Evolutionary conservation across 1,140 invertebrate genomes (phyloP), one percentile per base, ranked within the genome.

Genomic region (Cyclargus thomasi): DNA sequence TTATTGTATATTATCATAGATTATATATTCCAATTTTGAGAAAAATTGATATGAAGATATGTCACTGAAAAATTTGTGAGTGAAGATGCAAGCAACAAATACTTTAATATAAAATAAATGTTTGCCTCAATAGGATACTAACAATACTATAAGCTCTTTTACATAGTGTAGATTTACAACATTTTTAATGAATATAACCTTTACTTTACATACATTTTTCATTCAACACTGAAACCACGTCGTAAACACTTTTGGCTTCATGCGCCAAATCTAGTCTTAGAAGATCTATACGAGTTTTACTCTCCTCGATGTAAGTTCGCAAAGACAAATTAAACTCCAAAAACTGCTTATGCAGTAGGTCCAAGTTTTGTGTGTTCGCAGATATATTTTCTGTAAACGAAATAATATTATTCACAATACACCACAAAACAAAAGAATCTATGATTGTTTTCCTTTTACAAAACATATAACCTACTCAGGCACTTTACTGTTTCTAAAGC

Each of bases 301-400:
- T 91, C 73, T 91, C 89, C 67, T 88, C 80, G n/a, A 91, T 80
- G 62, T 91, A 91, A 2, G 83, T 76, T 67, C 75, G 78, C 64
- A 90, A 67, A n/a, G 89, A 86, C 36, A 89, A 71, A 70, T 91
- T 90, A 17, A 86, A 75, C 69, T 90, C 85, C 67, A 87, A 81
- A 36, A 91, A 70, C 64, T 86, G 80, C 65, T 80, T 85, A 53
- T 90, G 85, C 29, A 82, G 70, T 62, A 68, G 20, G 62, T 70
- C 74, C 8, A 86, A 64, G 36, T 78, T 83, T 76, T 81, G 63
- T 53, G 73, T 80, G 59, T 80, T 85, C 57, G 69, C 63, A 35
- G 70, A 79, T 72, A 90, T 82, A 69, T 84, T 80, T 73, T 77
- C 87, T 90, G 74, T 67, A 87, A 86, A 69, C 75, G 70, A 78